phyloP scores from a whole-genome alignment of 2,113 vertebrate species.

The Ia io region DNA sequence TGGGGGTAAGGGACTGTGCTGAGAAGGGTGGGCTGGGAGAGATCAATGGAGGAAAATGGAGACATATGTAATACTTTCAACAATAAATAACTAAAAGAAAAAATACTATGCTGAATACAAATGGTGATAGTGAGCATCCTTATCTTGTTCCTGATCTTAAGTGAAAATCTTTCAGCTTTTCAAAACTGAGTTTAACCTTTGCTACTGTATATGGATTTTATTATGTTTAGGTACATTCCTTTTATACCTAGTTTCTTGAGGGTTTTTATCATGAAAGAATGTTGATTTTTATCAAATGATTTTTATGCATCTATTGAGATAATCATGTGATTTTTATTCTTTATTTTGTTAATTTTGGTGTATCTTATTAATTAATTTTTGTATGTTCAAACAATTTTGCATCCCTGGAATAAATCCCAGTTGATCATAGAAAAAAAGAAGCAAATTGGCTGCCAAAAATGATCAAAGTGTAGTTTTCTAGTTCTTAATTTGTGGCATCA shows the following conservation, averaged over 20 bases:
- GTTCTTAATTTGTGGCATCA: not conserved
- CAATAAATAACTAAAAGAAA: no score
- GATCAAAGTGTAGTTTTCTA: not conserved
- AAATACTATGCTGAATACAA: not conserved
- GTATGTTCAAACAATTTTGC: not conserved
- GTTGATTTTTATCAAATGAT: not conserved
- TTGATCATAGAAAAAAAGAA: not conserved
- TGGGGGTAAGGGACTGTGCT: no score
- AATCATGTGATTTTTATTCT: not conserved
- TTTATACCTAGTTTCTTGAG: not conserved
- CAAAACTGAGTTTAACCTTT: not conserved
- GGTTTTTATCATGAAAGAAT: not conserved
- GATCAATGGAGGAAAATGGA: no score
- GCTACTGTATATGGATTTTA: not conserved
- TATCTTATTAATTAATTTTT: not conserved
- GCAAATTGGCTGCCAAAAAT: not conserved
- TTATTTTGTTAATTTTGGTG: not conserved
- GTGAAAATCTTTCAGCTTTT: not conserved
- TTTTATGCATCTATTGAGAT: not conserved
- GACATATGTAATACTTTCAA: no score
- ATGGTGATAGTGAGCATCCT: not conserved
- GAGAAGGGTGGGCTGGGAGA: no score
- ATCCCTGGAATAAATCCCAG: not conserved
- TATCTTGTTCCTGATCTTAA: not conserved
- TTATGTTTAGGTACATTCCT: not conserved